A percentile compares a stretch with the other conserved stretches of the same genome.
phyloP scores from a whole-genome alignment of 2,888 invertebrate species.

The Brachyptera risi region DNA sequence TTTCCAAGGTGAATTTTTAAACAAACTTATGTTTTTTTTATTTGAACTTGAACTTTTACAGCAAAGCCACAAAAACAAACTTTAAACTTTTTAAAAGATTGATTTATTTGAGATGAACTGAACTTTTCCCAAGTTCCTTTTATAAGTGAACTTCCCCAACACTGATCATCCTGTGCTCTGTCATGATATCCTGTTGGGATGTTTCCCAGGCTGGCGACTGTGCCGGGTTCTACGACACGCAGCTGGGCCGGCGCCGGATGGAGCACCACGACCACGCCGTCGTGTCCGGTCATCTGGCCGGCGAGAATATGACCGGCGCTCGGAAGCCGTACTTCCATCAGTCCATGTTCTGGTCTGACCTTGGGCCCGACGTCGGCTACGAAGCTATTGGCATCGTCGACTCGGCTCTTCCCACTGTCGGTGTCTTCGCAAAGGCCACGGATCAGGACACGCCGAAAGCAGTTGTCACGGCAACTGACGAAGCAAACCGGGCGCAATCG shows the following conservation, averaged over 20 bases:
- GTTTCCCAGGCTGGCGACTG: constrained; percentile 77
- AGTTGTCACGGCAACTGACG: constrained; percentile 48
- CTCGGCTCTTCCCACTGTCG: constrained; percentile 79
- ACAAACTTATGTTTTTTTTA: no score
- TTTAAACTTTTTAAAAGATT: no score
- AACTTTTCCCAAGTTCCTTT: no score
- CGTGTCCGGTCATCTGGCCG: constrained; percentile 90
- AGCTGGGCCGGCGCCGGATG: constrained; percentile 80
- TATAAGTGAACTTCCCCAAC: no score
- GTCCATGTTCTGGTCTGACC: constrained; percentile 96
- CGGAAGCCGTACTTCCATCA: constrained; percentile 81
- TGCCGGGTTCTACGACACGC: constrained; percentile 86
- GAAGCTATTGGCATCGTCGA: constrained; percentile 93
- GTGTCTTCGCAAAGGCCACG: constrained; percentile 74
- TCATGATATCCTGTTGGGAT: no score
- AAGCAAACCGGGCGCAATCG: constrained; percentile 47
- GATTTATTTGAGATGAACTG: no score
- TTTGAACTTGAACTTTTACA: no score
- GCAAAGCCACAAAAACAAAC: no score
- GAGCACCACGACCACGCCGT: constrained; percentile 98
- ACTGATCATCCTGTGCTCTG: no score
- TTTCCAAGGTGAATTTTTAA: no score
- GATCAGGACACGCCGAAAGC: constrained; percentile 50
- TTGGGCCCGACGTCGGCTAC: constrained; percentile 86
- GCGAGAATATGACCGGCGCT: constrained; percentile 92